Conservation (phyloP, 2,113 vertebrate species). For the Actenoides hombroni region DNA sequence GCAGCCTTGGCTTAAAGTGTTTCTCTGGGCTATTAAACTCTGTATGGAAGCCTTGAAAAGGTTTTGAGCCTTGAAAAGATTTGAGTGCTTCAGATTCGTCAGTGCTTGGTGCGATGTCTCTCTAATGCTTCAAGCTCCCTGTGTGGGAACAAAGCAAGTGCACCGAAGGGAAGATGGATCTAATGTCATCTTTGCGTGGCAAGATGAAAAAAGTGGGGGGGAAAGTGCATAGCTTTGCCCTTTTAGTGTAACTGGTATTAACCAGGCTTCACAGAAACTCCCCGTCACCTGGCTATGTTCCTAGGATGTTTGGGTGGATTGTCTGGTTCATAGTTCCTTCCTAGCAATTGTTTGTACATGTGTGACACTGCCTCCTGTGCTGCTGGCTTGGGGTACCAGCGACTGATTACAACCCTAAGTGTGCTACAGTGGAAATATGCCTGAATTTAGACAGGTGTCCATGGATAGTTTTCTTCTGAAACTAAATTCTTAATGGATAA, state of each 20-base stretch:
- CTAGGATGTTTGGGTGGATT: background rate
- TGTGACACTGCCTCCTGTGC: fast-evolving
- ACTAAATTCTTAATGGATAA: background rate
- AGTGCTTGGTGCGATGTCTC: background rate
- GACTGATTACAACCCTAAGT: background rate
- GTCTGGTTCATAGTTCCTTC: background rate
- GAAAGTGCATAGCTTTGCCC: background rate
- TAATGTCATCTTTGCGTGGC: background rate
- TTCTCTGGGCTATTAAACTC: background rate
- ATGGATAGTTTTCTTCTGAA: background rate
- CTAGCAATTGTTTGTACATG: background rate
- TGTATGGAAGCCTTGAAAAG: background rate
- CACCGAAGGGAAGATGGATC: background rate
- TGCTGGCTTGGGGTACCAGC: background rate
- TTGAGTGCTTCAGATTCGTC: background rate
- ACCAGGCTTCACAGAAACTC: background rate
- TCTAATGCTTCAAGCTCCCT: background rate
- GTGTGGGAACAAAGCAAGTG: background rate
- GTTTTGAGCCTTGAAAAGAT: background rate
- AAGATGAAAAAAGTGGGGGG: background rate
- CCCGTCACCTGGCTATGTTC: background rate
- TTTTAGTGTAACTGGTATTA: background rate
- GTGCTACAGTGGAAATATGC: background rate
- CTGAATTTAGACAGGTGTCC: background rate
- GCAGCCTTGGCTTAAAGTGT: background rate